Conservation (phyloP, 2,113 vertebrate genomes). For the Thamnophis sirtalis region DNA sequence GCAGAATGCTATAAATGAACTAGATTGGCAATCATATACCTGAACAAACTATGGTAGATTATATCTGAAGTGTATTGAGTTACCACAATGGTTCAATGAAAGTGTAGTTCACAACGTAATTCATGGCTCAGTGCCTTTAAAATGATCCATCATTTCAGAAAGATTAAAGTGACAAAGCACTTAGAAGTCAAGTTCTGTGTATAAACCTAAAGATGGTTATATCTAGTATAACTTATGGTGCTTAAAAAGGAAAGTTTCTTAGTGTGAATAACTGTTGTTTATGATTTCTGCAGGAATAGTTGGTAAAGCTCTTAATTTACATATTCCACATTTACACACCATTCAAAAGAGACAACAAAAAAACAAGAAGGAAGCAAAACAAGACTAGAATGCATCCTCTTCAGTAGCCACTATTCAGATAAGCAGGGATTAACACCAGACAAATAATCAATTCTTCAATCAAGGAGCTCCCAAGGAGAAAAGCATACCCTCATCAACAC, state of each 20-base stretch:
- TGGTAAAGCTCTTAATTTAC: neutral
- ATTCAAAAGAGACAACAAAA: neutral
- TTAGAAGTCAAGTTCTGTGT: neutral
- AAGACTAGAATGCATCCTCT: neutral
- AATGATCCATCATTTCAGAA: neutral
- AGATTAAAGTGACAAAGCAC: conserved; percentile 7
- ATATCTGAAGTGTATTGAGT: neutral
- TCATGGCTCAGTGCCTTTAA: neutral
- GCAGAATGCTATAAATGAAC: neutral
- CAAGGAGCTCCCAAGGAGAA: neutral
- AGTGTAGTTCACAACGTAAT: neutral
- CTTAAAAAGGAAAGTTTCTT: neutral
- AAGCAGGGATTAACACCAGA: neutral
- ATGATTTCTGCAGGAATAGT: neutral
- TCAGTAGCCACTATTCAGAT: neutral
- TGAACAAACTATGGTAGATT: neutral
- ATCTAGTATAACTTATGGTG: neutral
- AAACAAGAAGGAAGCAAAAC: neutral
- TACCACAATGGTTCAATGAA: neutral
- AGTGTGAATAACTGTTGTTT: neutral
- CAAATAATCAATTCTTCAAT: neutral
- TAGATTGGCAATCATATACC: neutral
- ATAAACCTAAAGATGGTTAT: neutral
- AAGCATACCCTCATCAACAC: neutral
- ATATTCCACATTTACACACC: neutral